Conservation (phyloP, 1,140 invertebrate genomes). For the Spodoptera litura region DNA sequence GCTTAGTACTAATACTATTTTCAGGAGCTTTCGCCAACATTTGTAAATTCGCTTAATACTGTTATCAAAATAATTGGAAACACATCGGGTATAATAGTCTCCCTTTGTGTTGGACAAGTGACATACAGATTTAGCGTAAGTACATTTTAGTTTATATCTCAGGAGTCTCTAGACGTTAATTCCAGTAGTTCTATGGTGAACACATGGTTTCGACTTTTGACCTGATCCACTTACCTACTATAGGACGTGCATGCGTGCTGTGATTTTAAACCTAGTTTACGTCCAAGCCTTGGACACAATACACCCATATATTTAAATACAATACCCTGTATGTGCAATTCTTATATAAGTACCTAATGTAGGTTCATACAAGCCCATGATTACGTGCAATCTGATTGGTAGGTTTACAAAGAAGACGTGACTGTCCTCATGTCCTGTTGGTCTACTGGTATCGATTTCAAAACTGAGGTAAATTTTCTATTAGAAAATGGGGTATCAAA, state of each 20-base stretch:
- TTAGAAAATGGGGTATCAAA: no score
- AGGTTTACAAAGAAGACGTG: neutral
- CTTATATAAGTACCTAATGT: conserved; percentile 14
- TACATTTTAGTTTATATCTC: neutral
- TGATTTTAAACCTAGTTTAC: neutral
- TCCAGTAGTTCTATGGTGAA: no score
- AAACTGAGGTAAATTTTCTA: no score
- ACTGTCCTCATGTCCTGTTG: no score
- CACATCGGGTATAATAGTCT: conserved; percentile 74
- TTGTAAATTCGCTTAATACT: conserved; percentile 73
- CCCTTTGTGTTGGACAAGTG: conserved; percentile 72
- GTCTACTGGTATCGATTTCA: no score
- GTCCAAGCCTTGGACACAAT: neutral
- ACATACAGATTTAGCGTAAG: conserved; percentile 68
- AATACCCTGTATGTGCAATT: conserved; percentile 22
- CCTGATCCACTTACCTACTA: neutral
- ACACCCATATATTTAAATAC: conserved; percentile 23
- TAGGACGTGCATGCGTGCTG: neutral
- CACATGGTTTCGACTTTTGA: neutral
- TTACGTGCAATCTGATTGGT: neutral
- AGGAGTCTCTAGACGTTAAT: neutral
- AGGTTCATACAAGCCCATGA: neutral
- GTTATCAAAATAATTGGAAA: conserved; percentile 81
- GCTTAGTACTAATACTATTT: conserved; percentile 18
- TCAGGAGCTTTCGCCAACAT: conserved; percentile 75